A percentile compares a stretch with the other conserved stretches of the same genome.
phyloP scores from a whole-genome alignment of 2,888 invertebrate species.

The Pristionchus fissidentatus region DNA sequence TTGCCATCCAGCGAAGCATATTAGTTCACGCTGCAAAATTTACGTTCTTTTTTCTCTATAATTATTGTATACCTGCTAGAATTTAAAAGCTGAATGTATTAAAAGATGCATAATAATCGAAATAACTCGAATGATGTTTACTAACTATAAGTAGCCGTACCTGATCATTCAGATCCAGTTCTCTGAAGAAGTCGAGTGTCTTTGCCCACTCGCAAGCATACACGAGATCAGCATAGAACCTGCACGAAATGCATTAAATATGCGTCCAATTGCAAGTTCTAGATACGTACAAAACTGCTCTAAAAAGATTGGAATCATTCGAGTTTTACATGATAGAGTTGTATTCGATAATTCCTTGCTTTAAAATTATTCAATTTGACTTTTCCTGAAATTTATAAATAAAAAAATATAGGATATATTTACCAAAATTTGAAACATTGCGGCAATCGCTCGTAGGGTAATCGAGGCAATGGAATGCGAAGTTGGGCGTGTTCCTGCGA shows the following conservation, averaged over 20 bases:
- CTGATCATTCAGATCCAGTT: background rate
- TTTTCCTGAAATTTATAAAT: no score
- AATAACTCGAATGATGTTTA: background rate
- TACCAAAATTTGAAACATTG: background rate
- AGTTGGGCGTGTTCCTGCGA: background rate
- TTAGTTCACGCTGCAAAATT: background rate
- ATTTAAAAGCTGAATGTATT: no score
- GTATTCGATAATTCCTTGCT: background rate
- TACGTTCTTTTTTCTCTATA: no score
- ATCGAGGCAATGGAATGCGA: background rate
- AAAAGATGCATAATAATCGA: background rate
- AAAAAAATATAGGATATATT: no score
- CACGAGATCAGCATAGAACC: slow-evolving; percentile 1
- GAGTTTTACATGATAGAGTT: no score
- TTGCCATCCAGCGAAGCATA: background rate
- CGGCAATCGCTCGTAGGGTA: background rate
- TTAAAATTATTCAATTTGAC: no score
- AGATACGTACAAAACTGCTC: no score
- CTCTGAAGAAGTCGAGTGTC: background rate
- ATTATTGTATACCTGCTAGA: no score
- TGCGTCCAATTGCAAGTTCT: no score
- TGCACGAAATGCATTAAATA: background rate
- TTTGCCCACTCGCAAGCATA: background rate
- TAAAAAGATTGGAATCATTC: no score
- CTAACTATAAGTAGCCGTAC: background rate